Percentiles rank a stretch among this genome's conserved stretches.
These are phyloP conservation scores for Poeciliopsis occidentalis DNA, from an alignment of 2,113 vertebrate species.

Conservation along the genomic window DNA sequence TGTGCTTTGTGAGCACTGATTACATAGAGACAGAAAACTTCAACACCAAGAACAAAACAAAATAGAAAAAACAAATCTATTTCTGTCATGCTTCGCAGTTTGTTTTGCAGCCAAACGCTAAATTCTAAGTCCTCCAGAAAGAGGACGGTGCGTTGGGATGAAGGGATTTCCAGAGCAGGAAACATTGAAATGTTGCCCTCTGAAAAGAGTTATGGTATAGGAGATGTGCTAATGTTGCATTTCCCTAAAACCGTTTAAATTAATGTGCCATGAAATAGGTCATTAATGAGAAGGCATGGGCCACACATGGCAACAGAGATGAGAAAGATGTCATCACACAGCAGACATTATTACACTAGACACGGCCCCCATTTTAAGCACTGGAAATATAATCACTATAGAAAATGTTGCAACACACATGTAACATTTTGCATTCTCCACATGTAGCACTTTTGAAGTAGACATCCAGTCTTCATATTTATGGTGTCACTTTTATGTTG, in stretches of 20 bases:
- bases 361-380: not conserved
- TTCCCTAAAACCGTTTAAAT: conserved; percentile 75
- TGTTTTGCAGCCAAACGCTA: not conserved
- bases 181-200: conserved; percentile 58
- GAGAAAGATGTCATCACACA: conserved; percentile 41
- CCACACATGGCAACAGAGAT: conserved; percentile 68
- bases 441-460: too few relatives aligned
- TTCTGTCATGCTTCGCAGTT: not conserved
- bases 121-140: not conserved
- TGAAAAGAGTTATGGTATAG: conserved; percentile 68
- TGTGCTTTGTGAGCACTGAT: conserved; percentile 6
- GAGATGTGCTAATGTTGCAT: conserved; percentile 72
- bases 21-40: not conserved
- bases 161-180: conserved; percentile 24
- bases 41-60: not conserved
- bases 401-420: too few relatives aligned
- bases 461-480: too few relatives aligned
- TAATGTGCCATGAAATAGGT: conserved; percentile 79
- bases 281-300: conserved; percentile 75
- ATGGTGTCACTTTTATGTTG: too few relatives aligned
- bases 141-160: not conserved
- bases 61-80: not conserved
- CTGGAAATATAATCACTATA: too few relatives aligned
- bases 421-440: too few relatives aligned
- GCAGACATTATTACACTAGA: conserved; percentile 57